phyloP scores from a whole-genome alignment of 2,888 invertebrate species.

The Melanotus villosus region DNA sequence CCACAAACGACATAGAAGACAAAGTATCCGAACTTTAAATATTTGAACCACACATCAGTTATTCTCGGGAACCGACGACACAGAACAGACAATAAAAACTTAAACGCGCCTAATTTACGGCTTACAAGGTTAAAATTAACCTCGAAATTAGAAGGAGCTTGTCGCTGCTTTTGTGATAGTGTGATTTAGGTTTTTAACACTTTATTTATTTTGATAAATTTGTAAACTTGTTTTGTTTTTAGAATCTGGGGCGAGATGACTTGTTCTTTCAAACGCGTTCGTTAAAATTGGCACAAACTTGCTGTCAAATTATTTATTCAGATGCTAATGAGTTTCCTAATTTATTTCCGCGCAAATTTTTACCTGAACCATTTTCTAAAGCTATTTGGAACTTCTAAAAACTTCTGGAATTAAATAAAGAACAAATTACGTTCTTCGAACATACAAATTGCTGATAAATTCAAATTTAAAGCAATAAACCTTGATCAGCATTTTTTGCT shows the following conservation, averaged over 20 bases:
- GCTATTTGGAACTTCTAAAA: too few relatives aligned
- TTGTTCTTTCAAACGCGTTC: too few relatives aligned
- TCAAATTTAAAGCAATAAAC: too few relatives aligned
- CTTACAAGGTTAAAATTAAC: constrained; percentile 47
- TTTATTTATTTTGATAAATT: constrained; percentile 13
- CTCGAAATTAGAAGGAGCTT: constrained; percentile 34
- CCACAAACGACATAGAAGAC: constrained; percentile 41
- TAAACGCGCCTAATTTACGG: constrained; percentile 43
- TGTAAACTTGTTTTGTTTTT: background rate
- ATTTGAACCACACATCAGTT: constrained; percentile 40
- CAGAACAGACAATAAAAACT: constrained; percentile 45
- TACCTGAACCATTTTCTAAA: too few relatives aligned
- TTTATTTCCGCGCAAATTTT: background rate
- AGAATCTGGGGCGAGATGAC: background rate
- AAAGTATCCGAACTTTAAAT: constrained; percentile 42
- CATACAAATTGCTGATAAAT: too few relatives aligned
- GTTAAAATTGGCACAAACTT: background rate
- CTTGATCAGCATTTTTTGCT: too few relatives aligned
- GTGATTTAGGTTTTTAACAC: constrained; percentile 17
- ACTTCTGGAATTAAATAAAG: too few relatives aligned
- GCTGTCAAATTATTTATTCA: background rate
- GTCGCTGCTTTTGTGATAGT: constrained; percentile 3
- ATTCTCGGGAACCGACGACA: constrained; percentile 37
- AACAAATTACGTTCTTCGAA: too few relatives aligned
- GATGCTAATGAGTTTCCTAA: background rate